Conservation (phyloP, 2,888 invertebrate species). For the Cenopis cana region DNA sequence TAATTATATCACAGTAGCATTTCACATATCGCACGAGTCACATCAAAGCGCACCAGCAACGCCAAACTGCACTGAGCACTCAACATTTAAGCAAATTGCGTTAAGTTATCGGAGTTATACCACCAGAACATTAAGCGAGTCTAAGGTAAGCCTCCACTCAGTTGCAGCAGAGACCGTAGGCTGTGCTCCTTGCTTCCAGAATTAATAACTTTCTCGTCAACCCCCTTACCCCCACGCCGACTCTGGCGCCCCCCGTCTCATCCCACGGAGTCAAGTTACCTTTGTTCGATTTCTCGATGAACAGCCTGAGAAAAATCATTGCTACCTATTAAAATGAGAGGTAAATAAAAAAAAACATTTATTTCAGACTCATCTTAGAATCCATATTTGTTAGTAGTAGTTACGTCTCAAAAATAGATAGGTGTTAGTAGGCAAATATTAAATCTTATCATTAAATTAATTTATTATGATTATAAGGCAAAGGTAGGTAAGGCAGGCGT, state of each 20-base stretch:
- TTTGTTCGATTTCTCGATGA: constrained; percentile 59
- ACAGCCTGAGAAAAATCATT: constrained; percentile 42
- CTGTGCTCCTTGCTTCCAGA: constrained; percentile 82
- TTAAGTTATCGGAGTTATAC: constrained; percentile 64
- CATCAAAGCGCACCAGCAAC: not conserved
- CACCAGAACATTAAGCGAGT: constrained; percentile 78
- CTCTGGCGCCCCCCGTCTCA: constrained; percentile 55
- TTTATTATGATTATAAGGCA: too few relatives aligned
- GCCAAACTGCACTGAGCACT: constrained; percentile 33
- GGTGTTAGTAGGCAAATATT: too few relatives aligned
- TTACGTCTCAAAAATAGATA: too few relatives aligned
- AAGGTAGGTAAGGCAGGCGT: constrained; percentile 2
- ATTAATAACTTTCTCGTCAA: constrained; percentile 82
- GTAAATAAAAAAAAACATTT: too few relatives aligned
- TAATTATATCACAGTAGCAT: not conserved
- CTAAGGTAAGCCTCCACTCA: constrained; percentile 79
- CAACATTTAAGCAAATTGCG: constrained; percentile 43
- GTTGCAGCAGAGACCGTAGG: constrained; percentile 80
- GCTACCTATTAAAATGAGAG: constrained; percentile 40
- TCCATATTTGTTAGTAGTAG: too few relatives aligned
- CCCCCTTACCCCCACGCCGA: constrained; percentile 55
- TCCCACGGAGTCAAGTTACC: constrained; percentile 55
- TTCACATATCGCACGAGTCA: not conserved
- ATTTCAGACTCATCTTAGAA: too few relatives aligned
- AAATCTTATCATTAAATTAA: too few relatives aligned